Percentiles rank a stretch among this genome's conserved stretches.
These are phyloP conservation scores for Pseudorhombus dupliciocellatus DNA, from an alignment of 2,113 vertebrate genomes.

Conservation along the genomic window DNA sequence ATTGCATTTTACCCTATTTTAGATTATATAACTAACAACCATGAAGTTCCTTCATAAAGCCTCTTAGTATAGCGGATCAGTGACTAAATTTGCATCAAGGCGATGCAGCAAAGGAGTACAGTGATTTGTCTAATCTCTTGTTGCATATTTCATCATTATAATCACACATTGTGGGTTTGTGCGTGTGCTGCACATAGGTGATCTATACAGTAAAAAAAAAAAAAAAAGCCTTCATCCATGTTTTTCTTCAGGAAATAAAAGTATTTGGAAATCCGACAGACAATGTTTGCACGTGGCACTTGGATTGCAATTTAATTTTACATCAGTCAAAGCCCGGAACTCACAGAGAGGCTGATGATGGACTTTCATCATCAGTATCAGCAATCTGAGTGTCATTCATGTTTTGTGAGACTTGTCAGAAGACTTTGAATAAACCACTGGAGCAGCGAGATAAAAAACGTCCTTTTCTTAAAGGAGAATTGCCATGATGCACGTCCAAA, in stretches of 20 bases:
- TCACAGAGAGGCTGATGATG: constrained; percentile 66
- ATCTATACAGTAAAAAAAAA: constrained; percentile 37
- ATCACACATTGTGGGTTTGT: constrained; percentile 61
- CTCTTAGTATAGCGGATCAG: constrained; percentile 84
- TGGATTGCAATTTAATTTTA: constrained; percentile 75
- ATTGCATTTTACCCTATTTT: constrained; percentile 80
- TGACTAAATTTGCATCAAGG: constrained; percentile 80
- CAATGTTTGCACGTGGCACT: constrained; percentile 65
- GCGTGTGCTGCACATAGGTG: constrained; percentile 52
- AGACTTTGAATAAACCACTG: constrained; percentile 80
- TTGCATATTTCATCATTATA: constrained; percentile 80
- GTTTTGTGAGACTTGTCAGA: constrained; percentile 76
- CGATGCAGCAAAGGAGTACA: constrained; percentile 74
- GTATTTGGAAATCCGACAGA: constrained; percentile 44
- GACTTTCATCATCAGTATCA: constrained; percentile 77
- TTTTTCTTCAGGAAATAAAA: constrained; percentile 53
- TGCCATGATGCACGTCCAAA: constrained; percentile 80
- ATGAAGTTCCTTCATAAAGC: constrained; percentile 83
- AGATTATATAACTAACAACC: constrained; percentile 84
- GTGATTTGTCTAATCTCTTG: constrained; percentile 84
- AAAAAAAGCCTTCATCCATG: constrained; percentile 42
- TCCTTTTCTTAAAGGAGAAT: constrained; percentile 68
- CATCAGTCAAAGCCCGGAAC: constrained; percentile 63
- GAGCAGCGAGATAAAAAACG: constrained; percentile 76
- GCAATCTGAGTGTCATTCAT: constrained; percentile 76